Conservation (phyloP, 2,888 invertebrate genomes). For the Acrocyrtus sp. region DNA sequence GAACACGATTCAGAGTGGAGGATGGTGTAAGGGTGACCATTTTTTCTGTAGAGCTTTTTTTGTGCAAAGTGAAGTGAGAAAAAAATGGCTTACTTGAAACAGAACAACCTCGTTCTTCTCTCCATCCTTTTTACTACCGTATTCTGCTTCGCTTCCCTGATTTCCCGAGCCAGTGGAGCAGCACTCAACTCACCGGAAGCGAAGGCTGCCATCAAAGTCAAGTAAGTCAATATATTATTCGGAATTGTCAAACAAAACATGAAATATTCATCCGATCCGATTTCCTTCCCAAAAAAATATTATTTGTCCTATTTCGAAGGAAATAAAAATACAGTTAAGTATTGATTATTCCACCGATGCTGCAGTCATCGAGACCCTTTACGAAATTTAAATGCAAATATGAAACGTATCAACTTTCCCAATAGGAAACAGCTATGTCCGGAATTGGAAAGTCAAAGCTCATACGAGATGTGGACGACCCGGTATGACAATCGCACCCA, state of each 20-base stretch:
- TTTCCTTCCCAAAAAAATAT: background rate
- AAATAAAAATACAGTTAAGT: background rate
- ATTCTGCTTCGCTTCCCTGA: constrained; percentile 37
- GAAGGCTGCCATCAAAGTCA: constrained; percentile 51
- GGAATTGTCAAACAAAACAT: constrained; percentile 37
- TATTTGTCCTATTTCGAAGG: background rate
- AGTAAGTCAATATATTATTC: constrained; percentile 51
- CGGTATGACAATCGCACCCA: constrained; percentile 61
- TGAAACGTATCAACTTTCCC: too few relatives aligned
- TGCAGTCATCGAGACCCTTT: too few relatives aligned
- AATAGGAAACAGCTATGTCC: constrained; percentile 59
- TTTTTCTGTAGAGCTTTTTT: background rate
- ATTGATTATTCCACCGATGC: constrained; percentile 11
- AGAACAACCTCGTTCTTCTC: constrained; percentile 7
- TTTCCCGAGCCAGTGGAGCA: constrained; percentile 50
- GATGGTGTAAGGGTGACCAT: background rate
- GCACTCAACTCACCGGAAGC: constrained; percentile 52
- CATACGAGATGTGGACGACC: constrained; percentile 61
- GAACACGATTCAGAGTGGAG: too few relatives aligned
- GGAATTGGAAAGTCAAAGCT: constrained; percentile 53
- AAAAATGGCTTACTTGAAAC: background rate
- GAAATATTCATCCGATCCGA: constrained; percentile 44
- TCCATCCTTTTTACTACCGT: constrained; percentile 20
- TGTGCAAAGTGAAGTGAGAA: background rate
- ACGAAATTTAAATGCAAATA: too few relatives aligned